Evolutionary conservation across 1,140 invertebrate species (phyloP), one percentile per base, ranked within the genome.

Genomic region (Agrypnia vestita): DNA sequence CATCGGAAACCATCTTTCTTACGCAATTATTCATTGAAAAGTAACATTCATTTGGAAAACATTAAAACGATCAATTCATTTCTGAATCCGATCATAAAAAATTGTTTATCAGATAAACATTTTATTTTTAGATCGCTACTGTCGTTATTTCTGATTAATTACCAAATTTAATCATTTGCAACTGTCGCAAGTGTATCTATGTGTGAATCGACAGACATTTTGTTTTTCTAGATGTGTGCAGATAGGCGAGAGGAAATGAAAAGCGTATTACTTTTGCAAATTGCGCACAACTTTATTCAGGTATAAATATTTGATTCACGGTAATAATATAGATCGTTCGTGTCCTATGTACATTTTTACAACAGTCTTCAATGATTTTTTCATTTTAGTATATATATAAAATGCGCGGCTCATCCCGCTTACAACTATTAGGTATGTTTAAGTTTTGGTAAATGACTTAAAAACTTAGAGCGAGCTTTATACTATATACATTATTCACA

Each of bases 241-340:
- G 17, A 35, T 59, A 72, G 17, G n/a, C n/a, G 15, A 76, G 46
- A 76, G 44, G 21, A 25, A 72, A 77, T 59, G 21, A 8, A 35
- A 35, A 19, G 15, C 21, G 55, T 15, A 51, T 47, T 49, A 74
- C 62, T 69, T 82, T 80, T 73, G 79, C 46, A 83, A 80, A 75
- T 83, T 80, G 81, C 81, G 81, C 81, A 83, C 81, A 83, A 83
- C 81, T 83, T 83, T 80, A 80, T 78, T 83, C 81, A 78, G 71
- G 81, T 83, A 83, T 83, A 83, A 83, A 83, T 80, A 83, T 83
- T 83, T 83, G 25, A 83, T 83, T 83, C 69, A 83, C 76, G 81
- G 78, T 80, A 80, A 80, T 83, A 80, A 83, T 83, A 80, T 82
- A 80, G 69, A 83, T 83, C 78, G 64, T 56, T 83, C 71, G 78